Conservation (phyloP, 2,888 invertebrate genomes). For the Cheilosia pagana region DNA sequence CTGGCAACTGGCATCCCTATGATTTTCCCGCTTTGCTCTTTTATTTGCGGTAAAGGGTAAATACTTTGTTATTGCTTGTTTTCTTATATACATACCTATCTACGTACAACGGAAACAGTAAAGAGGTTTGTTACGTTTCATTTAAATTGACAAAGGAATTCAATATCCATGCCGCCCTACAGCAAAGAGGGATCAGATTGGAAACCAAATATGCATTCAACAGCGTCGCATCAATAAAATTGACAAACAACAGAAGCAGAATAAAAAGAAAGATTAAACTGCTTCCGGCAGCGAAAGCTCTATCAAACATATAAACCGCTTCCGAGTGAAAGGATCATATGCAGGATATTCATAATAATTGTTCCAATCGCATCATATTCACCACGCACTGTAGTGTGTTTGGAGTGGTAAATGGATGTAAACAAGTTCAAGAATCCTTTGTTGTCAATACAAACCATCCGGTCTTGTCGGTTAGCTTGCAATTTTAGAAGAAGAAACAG, state of each 20-base stretch:
- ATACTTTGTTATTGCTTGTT: too few species aligned
- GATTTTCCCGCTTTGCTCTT: too few species aligned
- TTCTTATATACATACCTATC: too few species aligned
- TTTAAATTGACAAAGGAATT: too few species aligned
- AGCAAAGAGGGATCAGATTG: too few species aligned
- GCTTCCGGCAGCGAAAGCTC: conserved; percentile 14
- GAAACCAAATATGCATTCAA: too few species aligned
- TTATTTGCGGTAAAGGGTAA: too few species aligned
- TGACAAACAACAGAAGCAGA: not conserved
- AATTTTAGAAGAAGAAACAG: conserved; percentile 24
- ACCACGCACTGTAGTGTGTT: not conserved
- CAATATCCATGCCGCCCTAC: too few species aligned
- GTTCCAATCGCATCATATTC: conserved; percentile 19
- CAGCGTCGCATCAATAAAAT: not conserved
- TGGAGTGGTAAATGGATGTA: not conserved
- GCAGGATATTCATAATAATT: conserved; percentile 14
- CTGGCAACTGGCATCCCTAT: too few species aligned
- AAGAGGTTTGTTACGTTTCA: too few species aligned
- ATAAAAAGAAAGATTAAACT: not conserved
- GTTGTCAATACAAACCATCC: conserved; percentile 26
- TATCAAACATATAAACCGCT: conserved; percentile 5
- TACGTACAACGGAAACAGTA: too few species aligned
- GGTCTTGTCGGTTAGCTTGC: conserved; percentile 24
- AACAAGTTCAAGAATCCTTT: conserved; percentile 14
- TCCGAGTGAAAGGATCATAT: not conserved